Evolutionary conservation across 2,888 invertebrate genomes (phyloP).

Genomic region (Margaritifera margaritifera): DNA sequence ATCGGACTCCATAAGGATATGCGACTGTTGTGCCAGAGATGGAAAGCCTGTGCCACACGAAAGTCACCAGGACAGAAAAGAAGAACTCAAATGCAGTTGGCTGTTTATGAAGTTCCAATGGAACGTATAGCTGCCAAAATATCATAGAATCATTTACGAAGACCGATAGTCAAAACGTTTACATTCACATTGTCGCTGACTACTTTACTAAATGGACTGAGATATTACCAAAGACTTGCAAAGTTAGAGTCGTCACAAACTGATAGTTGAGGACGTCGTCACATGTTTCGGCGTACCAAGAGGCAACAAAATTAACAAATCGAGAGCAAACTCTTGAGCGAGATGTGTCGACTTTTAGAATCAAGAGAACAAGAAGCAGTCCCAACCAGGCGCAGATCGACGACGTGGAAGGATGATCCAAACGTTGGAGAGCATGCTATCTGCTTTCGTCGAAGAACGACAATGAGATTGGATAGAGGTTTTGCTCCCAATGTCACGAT

Average conservation of each 20-base stretch:
- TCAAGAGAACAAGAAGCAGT: slow-evolving; percentile 24
- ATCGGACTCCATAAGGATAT: slow-evolving; percentile 15
- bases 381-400: slow-evolving; percentile 26
- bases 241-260: slow-evolving; percentile 16
- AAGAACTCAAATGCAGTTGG: too few relatives aligned
- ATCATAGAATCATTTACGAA: slow-evolving; percentile 13
- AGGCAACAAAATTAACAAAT: slow-evolving; percentile 27
- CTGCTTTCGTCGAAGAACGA: too few relatives aligned
- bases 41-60: background rate
- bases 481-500: too few relatives aligned
- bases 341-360: slow-evolving; percentile 21
- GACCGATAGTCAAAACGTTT: slow-evolving; percentile 21
- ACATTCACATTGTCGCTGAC: slow-evolving; percentile 22
- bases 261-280: slow-evolving; percentile 21
- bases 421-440: too few relatives aligned
- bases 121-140: slow-evolving; percentile 21
- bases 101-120: background rate
- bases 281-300: slow-evolving; percentile 22
- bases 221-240: slow-evolving; percentile 16
- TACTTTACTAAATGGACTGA: slow-evolving; percentile 32
- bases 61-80: too few relatives aligned
- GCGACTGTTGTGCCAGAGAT: slow-evolving; percentile 1
- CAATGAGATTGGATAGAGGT: too few relatives aligned
- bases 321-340: slow-evolving; percentile 21
- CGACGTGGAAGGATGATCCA: slow-evolving; percentile 12